Conservation (phyloP, 2,797 vertebrate genomes). For the Brotogeris chrysoptera region DNA sequence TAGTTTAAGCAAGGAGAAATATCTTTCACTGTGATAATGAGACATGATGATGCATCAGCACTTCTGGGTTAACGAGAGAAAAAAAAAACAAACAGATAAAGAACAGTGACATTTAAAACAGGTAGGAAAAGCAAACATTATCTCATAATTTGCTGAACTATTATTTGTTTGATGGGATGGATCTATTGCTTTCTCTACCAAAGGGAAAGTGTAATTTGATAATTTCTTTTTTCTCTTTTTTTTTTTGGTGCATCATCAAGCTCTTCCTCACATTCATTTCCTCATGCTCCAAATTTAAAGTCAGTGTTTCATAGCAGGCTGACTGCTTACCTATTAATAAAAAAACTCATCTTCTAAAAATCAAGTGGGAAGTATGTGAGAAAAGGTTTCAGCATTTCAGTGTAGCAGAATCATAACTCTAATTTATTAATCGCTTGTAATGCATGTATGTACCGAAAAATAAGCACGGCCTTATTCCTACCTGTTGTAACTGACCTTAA, state of each 20-base stretch:
- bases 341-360: not conserved
- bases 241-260: not conserved
- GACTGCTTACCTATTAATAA: not conserved
- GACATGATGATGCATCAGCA: constrained; percentile 1
- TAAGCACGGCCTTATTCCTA: not conserved
- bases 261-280: not conserved
- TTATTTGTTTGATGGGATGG: not conserved
- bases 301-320: not conserved
- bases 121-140: constrained; percentile 13
- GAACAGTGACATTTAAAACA: constrained; percentile 9
- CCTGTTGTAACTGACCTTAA: not conserved
- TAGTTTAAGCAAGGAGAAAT: constrained; percentile 37
- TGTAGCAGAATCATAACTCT: not conserved
- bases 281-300: not conserved
- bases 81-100: not conserved
- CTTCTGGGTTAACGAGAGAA: not conserved
- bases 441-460: not conserved
- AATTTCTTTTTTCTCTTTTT: not conserved
- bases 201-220: not conserved
- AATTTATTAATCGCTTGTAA: not conserved
- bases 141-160: not conserved
- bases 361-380: not conserved
- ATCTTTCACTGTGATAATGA: constrained; percentile 4
- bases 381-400: not conserved
- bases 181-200: not conserved